Evolutionary conservation across 2,113 vertebrate genomes (phyloP), one percentile per base, ranked within the genome.

Genomic region (Semicossyphus pulcher): DNA sequence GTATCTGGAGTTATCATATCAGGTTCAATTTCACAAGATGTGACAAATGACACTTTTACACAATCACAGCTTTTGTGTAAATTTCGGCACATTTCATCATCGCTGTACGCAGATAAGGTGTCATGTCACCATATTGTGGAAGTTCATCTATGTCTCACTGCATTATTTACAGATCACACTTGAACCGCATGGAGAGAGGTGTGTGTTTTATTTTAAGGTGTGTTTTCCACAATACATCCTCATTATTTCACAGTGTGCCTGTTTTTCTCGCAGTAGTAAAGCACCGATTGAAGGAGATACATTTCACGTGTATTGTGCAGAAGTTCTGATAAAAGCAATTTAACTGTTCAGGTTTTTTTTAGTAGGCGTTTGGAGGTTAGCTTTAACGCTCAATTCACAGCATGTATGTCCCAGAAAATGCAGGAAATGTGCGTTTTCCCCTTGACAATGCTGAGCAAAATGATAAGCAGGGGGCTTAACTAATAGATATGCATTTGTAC

Each of bases 81-180:
- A 77, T 76, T 73, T 52, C 65, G 5, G 12, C 88, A 76, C 76
- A 28, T 86, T 41, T 56, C 0, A 0, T 62, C 36, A 31, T 32
- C 37, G 64, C 57, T 32, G 9, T 62, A 26, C 44, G 74, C 56
- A 25, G 4, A 48, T 49, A 58, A 68, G 21, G 70, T 78, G 84
- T 59, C 45, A 21, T 18, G 41, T 51, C 63, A 28, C 68, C 80
- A 70, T 71, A 80, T 72, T 75, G 80, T 21, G 23, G 52, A n/a
- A 20, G 57, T 42, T 83, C 65, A 60, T 72, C 56, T 34, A 39
- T 7, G 0, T 77, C 65, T 56, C 80, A 0, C 72, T 54, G 85
- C 72, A 68, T 85, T 74, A 82, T 76, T 87, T 76, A 72, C 71
- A 45, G 45, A 61, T 76, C 31, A 4, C 72, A 54, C 74, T n/a